Percentiles rank a stretch among this genome's conserved stretches.
Evolutionary conservation across 1,140 invertebrate genomes (phyloP).

Genomic region (Pogonus chalceus): DNA sequence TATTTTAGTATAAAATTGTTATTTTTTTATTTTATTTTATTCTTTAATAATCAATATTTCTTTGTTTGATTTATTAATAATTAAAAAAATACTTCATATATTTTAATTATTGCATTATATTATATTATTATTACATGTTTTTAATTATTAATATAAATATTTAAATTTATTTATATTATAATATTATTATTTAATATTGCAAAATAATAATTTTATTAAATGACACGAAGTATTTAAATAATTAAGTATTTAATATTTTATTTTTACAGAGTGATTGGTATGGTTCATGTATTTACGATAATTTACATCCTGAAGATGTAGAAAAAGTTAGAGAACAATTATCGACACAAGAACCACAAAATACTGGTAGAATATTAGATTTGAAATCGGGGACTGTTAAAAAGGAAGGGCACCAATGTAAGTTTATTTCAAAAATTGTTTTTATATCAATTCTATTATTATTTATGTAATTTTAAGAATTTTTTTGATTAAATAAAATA

Average conservation of each 20-base stretch:
- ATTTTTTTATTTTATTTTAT: too few relatives aligned
- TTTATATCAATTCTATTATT: slow-evolving; percentile 2
- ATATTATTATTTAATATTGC: too few relatives aligned
- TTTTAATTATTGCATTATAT: too few relatives aligned
- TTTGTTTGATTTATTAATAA: too few relatives aligned
- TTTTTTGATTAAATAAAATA: not conserved
- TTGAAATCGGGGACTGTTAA: slow-evolving; percentile 98
- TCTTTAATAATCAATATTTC: too few relatives aligned
- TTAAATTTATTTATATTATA: too few relatives aligned
- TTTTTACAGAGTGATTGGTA: slow-evolving; percentile 86
- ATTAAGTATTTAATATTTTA: slow-evolving; percentile 13
- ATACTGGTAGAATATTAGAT: slow-evolving; percentile 90
- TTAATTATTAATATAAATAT: too few relatives aligned
- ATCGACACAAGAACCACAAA: slow-evolving; percentile 93
- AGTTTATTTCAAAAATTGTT: slow-evolving; percentile 32
- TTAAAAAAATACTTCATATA: too few relatives aligned
- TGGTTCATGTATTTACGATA: slow-evolving; percentile 86
- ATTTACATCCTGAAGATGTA: slow-evolving; percentile 96
- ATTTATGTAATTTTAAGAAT: not conserved
- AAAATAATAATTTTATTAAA: slow-evolving; percentile 7
- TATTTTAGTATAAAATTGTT: too few relatives aligned
- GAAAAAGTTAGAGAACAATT: slow-evolving; percentile 98
- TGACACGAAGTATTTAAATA: not conserved
- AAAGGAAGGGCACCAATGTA: slow-evolving; percentile 95
- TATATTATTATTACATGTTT: too few relatives aligned